Evolutionary conservation across 1,140 invertebrate genomes (phyloP).

Genomic region (Sarcophaga bullata): DNA sequence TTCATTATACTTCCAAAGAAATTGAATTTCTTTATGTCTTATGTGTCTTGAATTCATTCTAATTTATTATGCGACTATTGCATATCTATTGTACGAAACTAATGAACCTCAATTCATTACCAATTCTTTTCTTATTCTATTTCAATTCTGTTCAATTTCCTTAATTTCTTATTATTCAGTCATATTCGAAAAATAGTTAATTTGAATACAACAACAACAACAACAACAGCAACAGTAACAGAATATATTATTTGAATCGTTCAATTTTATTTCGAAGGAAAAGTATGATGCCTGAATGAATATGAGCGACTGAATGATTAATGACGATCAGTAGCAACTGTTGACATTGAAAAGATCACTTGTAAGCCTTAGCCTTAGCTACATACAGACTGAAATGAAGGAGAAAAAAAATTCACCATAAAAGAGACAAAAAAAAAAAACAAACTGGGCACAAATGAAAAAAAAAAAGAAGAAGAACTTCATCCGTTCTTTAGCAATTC

Average conservation of each 20-base stretch:
- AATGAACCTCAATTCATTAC: constrained; percentile 7
- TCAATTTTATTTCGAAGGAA: too few species aligned
- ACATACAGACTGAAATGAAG: too few species aligned
- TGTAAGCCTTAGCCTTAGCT: neutral
- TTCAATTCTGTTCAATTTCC: neutral
- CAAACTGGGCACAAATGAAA: neutral
- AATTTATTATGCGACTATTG: too few species aligned
- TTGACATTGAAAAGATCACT: constrained; percentile 18
- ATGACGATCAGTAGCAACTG: constrained; percentile 15
- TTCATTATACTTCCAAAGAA: too few species aligned
- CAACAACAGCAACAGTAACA: too few species aligned
- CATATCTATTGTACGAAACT: neutral
- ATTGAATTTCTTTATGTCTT: too few species aligned
- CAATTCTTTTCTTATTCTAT: neutral
- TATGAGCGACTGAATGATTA: neutral
- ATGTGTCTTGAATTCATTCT: too few species aligned
- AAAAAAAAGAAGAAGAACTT: neutral
- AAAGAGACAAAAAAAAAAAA: neutral
- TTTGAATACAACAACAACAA: neutral
- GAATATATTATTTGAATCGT: neutral
- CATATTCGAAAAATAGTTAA: neutral
- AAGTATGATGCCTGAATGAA: too few species aligned
- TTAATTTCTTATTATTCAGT: constrained; percentile 8
- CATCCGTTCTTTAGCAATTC: neutral
- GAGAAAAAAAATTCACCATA: too few species aligned